Conservation (phyloP, 2,888 invertebrate species). For the Rhorus exstirpatorius region DNA sequence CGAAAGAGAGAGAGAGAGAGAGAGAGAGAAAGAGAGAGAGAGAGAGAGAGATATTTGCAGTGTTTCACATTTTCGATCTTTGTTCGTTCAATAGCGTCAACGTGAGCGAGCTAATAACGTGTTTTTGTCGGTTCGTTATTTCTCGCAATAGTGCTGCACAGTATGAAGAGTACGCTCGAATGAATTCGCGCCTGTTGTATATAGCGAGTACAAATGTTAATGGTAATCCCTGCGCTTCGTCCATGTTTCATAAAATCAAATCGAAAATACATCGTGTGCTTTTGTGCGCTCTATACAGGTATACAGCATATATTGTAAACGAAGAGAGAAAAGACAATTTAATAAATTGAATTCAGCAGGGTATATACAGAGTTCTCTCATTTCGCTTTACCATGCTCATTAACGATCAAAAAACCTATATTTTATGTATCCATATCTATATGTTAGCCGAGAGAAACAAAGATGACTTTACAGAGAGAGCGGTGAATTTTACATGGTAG, state of each 20-base stretch:
- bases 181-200: constrained; percentile 6
- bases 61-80: constrained; percentile 29
- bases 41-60: constrained; percentile 9
- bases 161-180: constrained; percentile 22
- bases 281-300: not conserved
- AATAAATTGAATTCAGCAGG: constrained; percentile 22
- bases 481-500: too few relatives aligned
- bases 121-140: constrained; percentile 65
- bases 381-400: constrained; percentile 45
- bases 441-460: too few relatives aligned
- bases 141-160: constrained; percentile 5
- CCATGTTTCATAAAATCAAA: constrained; percentile 27
- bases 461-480: too few relatives aligned
- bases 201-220: constrained; percentile 33
- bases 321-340: constrained; percentile 14
- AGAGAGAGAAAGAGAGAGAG: not conserved
- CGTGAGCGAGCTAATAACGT: constrained; percentile 51
- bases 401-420: constrained; percentile 18
- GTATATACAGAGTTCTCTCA: constrained; percentile 2
- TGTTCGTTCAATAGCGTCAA: constrained; percentile 38
- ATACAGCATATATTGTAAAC: not conserved
- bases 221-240: constrained; percentile 21
- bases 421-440: not conserved
- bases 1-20: not conserved
- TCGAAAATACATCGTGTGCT: constrained; percentile 25